Evolutionary conservation across 2,113 vertebrate genomes (phyloP).

Genomic region (Gambusia holbrooki): DNA sequence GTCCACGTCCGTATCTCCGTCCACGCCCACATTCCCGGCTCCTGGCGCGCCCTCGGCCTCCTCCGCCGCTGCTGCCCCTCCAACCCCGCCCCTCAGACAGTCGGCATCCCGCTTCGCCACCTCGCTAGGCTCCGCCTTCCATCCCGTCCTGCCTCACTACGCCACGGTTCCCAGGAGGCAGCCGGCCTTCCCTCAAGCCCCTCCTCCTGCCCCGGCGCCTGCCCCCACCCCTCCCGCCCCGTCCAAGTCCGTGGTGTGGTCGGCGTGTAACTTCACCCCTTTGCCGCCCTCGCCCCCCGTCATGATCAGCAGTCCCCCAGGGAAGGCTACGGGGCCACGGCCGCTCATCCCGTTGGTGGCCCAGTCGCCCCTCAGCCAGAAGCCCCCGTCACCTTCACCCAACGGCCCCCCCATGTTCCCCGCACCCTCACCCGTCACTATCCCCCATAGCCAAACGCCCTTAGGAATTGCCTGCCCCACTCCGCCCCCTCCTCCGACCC

Average conservation of each 20-base stretch:
- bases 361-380: constrained; percentile 85
- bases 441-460: constrained; percentile 80
- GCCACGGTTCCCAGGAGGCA: constrained; percentile 90
- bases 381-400: constrained; percentile 82
- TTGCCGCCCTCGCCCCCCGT: constrained; percentile 94
- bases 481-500: constrained; percentile 81
- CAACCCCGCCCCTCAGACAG: constrained; percentile 94
- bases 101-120: constrained; percentile 96
- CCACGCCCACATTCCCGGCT: constrained; percentile 81
- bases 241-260: constrained; percentile 88
- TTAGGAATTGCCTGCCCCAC: constrained; percentile 71
- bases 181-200: constrained; percentile 79
- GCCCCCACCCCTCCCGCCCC: constrained; percentile 69
- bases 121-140: constrained; percentile 96
- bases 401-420: constrained; percentile 78
- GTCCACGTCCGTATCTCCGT: constrained; percentile 84
- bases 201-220: constrained; percentile 64
- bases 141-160: constrained; percentile 96
- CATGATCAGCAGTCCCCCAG: constrained; percentile 97
- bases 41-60: constrained; percentile 80
- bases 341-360: constrained; percentile 88
- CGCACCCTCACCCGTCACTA: constrained; percentile 79
- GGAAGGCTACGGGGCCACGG: constrained; percentile 90
- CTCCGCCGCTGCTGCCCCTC: constrained; percentile 86
- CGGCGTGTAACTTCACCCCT: constrained; percentile 88